Conservation (phyloP, 1,140 invertebrate species). For the Drosophila pruinosa region DNA sequence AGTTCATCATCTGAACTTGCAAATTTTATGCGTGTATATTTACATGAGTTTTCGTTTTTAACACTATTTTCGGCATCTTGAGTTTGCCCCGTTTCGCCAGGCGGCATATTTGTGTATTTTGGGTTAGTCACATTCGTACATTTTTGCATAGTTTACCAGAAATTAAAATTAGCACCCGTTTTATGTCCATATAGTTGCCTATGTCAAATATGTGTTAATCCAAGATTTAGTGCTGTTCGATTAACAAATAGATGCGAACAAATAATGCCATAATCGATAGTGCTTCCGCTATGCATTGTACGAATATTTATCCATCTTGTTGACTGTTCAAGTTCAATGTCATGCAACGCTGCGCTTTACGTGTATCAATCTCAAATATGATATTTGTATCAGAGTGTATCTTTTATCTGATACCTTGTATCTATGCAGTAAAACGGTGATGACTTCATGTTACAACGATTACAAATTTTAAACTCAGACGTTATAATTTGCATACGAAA, state of each 20-base stretch:
- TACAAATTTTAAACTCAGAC: conserved; percentile 42
- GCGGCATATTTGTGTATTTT: not conserved
- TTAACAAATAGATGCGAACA: conserved; percentile 62
- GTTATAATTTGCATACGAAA: conserved; percentile 59
- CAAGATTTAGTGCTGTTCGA: conserved; percentile 41
- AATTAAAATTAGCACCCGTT: conserved; percentile 42
- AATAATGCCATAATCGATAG: conserved; percentile 46
- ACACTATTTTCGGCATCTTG: conserved; percentile 45
- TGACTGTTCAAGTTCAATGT: conserved; percentile 65
- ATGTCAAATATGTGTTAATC: conserved; percentile 39
- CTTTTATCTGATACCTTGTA: not conserved
- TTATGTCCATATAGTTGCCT: conserved; percentile 13
- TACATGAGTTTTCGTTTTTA: conserved; percentile 36
- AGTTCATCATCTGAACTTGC: conserved; percentile 74
- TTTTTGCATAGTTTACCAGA: conserved; percentile 22
- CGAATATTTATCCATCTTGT: conserved; percentile 12
- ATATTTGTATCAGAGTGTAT: not conserved
- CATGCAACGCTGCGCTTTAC: conserved; percentile 21
- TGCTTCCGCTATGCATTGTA: conserved; percentile 51
- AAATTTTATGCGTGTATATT: conserved; percentile 44
- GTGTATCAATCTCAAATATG: conserved; percentile 1
- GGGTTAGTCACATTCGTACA: conserved; percentile 19
- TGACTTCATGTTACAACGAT: conserved; percentile 56
- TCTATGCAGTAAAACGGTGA: conserved; percentile 10
- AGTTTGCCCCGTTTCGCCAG: conserved; percentile 34